Base-by-base conservation (phyloP, 2,113 vertebrate genomes). In the Phaethon lepturus region DNA sequence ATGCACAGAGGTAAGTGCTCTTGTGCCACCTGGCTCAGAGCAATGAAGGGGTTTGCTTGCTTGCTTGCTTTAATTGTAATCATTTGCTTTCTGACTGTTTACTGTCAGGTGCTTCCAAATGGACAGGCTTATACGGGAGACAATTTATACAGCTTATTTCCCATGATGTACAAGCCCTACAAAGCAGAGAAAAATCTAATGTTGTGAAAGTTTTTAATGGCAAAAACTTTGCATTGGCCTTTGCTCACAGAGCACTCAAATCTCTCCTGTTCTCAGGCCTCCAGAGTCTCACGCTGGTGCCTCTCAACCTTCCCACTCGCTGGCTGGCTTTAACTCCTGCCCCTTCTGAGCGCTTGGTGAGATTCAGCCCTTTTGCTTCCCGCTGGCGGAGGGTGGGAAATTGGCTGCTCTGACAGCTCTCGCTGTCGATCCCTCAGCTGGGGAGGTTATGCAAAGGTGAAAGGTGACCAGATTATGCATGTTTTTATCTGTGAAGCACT, bases 1-100 rank as follows among this genome's bases (percentile, higher is more conserved):
- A 11, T 90, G 60, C 77, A 53, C 58, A 81, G 94, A 93, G 90
- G 72, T 96, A 88, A 94, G 92, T 92, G 91, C 64, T 88, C 67
- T 74, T 45, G 66, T 94, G 87, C 81, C 71, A 75, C 76, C 47
- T 53, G n/a, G 53, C 72, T 80, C 66, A 31, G 55, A 88, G 67
- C n/a, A 60, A 9, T 19, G 17, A 89, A 55, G 42, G 35, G 19
- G 7, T 38, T 88, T 69, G 62, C 45, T 87, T 67, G 40, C 55
- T 90, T 79, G 40, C 19, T 84, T 92, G 58, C 56, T 78, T 59
- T 13, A 75, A 56, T 82, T 86, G 59, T 68, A 60, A 49, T 69
- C 1, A 38, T 91, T 80, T 44, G 62, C 50, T 91, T 95, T 91
- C 60, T 79, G 52, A 49, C 53, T 56, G 42, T 80, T 77, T 50